Evolutionary conservation across 37 sponge, comb jelly and placozoan species (phyloP), one percentile per base, ranked within the genome.

Genomic region (Bolinopsis microptera): DNA sequence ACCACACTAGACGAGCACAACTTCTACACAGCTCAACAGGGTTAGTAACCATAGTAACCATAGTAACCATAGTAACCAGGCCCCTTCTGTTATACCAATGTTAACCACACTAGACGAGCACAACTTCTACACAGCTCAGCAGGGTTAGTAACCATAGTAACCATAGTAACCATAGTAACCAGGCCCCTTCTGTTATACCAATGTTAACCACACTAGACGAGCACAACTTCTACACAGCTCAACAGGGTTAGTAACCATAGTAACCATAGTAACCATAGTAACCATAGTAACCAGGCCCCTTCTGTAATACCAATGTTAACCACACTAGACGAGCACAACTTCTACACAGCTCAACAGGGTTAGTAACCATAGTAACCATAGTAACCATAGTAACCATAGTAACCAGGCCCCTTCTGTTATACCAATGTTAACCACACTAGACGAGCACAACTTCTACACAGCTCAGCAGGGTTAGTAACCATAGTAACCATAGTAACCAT

Each of bases 1-100:
- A 35, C 82, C 16, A 35, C 82, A 28, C 82, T 80, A 1, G 82
- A 80, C 38, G 82, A 80, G 38, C 82, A 80, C 82, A 80, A 80
- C 82, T 80, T 80, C 82, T 80, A 80, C 82, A 80, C 38, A 13
- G 35, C 82, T 30, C 82, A 80, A 35, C 36, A 33, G 23, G 82
- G 82, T 80, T 35, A 23, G 82, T 70, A 24, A 70, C 26, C 74
- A 70, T n/a, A n/a, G n/a, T n/a, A n/a, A 9, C 68, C 68, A 21
- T 9, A 18, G 18, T 18, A 18, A 61, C 16, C 68, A 61, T 18
- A 61, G 18, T 18, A 21, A 21, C 68, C 18, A 61, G 16, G 18
- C 68, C 68, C 16, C 68, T n/a, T n/a, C n/a, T n/a, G n/a, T n/a
- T n/a, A n/a, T n/a, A n/a, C n/a, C n/a, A n/a, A n/a, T n/a, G n/a